Evolutionary conservation across 1,140 invertebrate species (phyloP), one percentile per base, ranked within the genome.

Genomic region (Bacillus rossius): DNA sequence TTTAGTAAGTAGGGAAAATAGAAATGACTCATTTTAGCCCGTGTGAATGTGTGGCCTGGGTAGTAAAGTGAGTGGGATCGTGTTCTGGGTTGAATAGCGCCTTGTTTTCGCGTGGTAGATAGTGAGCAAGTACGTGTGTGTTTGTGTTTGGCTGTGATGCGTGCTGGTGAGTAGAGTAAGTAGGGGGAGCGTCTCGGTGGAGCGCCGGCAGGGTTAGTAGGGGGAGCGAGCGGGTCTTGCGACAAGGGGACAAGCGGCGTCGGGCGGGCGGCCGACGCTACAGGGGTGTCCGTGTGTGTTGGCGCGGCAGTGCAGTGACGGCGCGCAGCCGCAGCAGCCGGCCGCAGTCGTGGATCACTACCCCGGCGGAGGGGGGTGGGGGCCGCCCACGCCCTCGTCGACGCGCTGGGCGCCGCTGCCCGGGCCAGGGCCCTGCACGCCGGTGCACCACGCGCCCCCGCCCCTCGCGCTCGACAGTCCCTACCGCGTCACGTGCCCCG

Each of bases 401-500:
- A 10, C 29, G 51, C 51, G 51, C 29, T 53, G 51, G 51, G n/a
- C 29, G 51, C 26, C 26, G 5, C 17, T 45, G 43, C 43, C 43
- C 13, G 55, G 29, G 29, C 29, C 43, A 17, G 20, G 41, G 8
- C 34, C 43, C 19, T 17, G 47, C 23, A 43, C 55, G 10, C 55
- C 55, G 8, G 34, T 34, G 25, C 55, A 43, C 3, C 26, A 20
- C 10, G 19, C 26, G 19, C 13, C 29, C 26, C 1, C 51, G 13
- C 51, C 26, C 29, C 38, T 26, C 16, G 5, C 29, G 51, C 26
- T 20, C 66, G 69, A 63, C 61, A 57, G 61, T 60, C 38, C 57
- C 50, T 40, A 59, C 59, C 38, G 56, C 55, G 41, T 77, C 61
- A 77, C 75, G 60, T 84, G 83, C 64, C 83, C 83, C 25, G 81